Evolutionary conservation across 2,797 vertebrate species (phyloP), one percentile per base, ranked within the genome.

Genomic region (Crax fasciolata): DNA sequence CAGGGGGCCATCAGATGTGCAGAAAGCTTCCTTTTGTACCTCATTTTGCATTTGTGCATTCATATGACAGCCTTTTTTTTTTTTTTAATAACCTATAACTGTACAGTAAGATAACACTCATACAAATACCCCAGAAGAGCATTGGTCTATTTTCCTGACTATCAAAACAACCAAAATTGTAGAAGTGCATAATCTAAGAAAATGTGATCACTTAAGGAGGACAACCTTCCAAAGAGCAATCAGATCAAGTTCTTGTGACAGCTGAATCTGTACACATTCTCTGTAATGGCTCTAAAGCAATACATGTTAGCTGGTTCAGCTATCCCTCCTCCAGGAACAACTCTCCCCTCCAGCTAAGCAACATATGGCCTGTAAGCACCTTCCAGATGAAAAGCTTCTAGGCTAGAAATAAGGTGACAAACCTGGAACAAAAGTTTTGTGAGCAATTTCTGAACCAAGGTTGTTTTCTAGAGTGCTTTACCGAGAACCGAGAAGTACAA

Each of bases 281-380:
- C 65, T 71, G 87, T 90, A 88, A 92, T 41, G 73, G 63, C 82
- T 66, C 49, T 76, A 63, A 87, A 82, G 76, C 55, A 75, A 85
- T 32, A 30, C 25, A 35, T 3, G 62, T 91, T 54, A 85, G 57
- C 70, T 72, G 76, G 44, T 54, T 62, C 17, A 78, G 54, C 63
- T 78, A 84, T 61, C 75, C 20, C 43, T 55, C 3, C 35, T 67
- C 67, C 87, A 83, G 75, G 71, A 93, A 59, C 83, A 91, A 27
- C 57, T 93, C 17, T 51, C 35, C 80, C 58, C 84, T 97, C 91
- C 86, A 86, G 65, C 83, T 82, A 70, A 61, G 72, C 43, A 76
- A 15, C 1, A 4, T 3, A 20, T 2, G 16, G 49, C 49, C 44
- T 76, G 55, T 6, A 25, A 61, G 35, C 28, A 49, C 7, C 57